Evolutionary conservation across 2,797 vertebrate genomes (phyloP).

Genomic region (Macropodus opercularis): DNA sequence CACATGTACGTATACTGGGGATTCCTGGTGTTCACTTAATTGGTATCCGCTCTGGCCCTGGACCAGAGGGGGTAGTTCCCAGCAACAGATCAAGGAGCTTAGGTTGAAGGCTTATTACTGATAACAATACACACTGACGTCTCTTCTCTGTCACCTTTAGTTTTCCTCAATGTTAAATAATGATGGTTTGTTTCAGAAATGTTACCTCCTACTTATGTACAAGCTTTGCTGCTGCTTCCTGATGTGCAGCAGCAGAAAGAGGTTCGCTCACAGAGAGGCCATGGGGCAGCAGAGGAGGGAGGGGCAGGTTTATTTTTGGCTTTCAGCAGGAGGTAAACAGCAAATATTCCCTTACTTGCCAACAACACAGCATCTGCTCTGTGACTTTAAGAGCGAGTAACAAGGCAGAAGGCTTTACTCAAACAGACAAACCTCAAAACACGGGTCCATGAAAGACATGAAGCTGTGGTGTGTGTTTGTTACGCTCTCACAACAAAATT

Average conservation of each 20-base stretch:
- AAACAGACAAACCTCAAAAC: slow-evolving; percentile 35
- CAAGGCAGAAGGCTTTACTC: slow-evolving; percentile 14
- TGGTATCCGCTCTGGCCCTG: not conserved
- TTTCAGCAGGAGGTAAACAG: slow-evolving; percentile 44
- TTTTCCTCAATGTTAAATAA: slow-evolving; percentile 10
- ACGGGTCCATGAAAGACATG: slow-evolving; percentile 1
- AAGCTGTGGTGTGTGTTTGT: not conserved
- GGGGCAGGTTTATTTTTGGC: slow-evolving; percentile 56
- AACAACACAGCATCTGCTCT: slow-evolving; percentile 44
- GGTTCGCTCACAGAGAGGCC: slow-evolving; percentile 34
- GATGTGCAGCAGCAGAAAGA: slow-evolving; percentile 29
- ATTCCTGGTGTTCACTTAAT: not conserved
- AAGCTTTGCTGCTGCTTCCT: slow-evolving; percentile 16
- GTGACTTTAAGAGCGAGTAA: slow-evolving; percentile 32
- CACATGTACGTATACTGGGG: not conserved
- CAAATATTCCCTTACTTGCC: slow-evolving; percentile 32
- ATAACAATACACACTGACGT: not conserved
- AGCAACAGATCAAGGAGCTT: slow-evolving; percentile 5
- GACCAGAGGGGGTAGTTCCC: slow-evolving; percentile 7
- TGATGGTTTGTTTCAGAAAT: slow-evolving; percentile 15
- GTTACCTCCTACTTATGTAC: slow-evolving; percentile 18
- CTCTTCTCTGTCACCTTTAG: not conserved
- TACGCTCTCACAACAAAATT: slow-evolving; percentile 15
- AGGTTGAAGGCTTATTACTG: too few relatives aligned
- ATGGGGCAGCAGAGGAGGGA: slow-evolving; percentile 21